phyloP scores from a whole-genome alignment of 1,140 invertebrate species.

The Vanessa atalanta region DNA sequence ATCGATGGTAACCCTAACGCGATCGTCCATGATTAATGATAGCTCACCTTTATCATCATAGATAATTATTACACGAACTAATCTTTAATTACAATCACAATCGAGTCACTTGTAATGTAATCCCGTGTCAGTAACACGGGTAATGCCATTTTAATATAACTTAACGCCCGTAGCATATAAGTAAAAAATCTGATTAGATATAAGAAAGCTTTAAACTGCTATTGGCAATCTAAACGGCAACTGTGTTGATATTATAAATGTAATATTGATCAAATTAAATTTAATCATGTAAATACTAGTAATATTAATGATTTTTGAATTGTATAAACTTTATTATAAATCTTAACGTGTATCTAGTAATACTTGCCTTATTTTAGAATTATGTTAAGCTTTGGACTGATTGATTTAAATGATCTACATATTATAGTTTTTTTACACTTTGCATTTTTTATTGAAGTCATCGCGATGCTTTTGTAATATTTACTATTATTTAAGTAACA shows the following conservation, averaged over 20 bases:
- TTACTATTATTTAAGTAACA: conserved; percentile 55
- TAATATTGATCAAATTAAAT: background rate
- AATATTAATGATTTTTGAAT: conserved; percentile 16
- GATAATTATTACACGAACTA: conserved; percentile 44
- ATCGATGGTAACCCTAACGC: conserved; percentile 11
- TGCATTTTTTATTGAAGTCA: conserved; percentile 63
- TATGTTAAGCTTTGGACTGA: conserved; percentile 75
- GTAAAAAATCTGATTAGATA: conserved; percentile 33
- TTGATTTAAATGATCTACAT: conserved; percentile 68
- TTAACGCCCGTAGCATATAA: conserved; percentile 37
- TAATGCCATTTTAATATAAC: conserved; percentile 54
- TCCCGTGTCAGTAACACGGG: background rate
- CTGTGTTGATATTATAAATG: conserved; percentile 28
- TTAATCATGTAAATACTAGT: conserved; percentile 27
- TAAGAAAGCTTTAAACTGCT: conserved; percentile 16
- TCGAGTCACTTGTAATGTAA: conserved; percentile 13
- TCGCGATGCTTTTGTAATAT: conserved; percentile 50
- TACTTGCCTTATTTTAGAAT: conserved; percentile 72
- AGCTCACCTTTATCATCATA: conserved; percentile 19
- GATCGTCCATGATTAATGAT: conserved; percentile 20
- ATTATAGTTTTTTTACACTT: conserved; percentile 59
- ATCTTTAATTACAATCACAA: conserved; percentile 35
- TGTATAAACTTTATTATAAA: conserved; percentile 18
- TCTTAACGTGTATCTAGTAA: conserved; percentile 49
- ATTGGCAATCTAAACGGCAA: conserved; percentile 20